These are phyloP conservation scores for Erpornis zantholeuca DNA, from an alignment of 2,113 vertebrate species.

Conservation along the genomic window DNA sequence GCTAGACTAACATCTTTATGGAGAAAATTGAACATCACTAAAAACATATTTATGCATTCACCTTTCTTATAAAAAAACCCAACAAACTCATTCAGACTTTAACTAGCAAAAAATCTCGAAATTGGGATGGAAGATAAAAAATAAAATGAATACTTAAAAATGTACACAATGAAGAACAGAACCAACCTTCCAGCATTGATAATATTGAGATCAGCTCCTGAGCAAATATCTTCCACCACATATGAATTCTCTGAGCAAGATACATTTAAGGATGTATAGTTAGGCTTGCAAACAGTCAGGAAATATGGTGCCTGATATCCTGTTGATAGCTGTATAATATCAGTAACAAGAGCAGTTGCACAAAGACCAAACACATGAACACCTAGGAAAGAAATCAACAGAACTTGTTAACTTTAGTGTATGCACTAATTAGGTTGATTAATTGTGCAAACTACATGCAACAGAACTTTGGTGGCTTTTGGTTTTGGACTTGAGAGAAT, in stretches of 20 bases:
- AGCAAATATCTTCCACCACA: constrained; percentile 94
- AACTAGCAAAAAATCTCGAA: not conserved
- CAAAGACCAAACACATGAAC: constrained; percentile 96
- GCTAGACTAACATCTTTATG: not conserved
- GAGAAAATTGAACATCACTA: not conserved
- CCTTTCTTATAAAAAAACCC: not conserved
- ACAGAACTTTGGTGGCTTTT: not conserved
- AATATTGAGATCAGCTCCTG: constrained; percentile 82
- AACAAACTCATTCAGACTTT: not conserved
- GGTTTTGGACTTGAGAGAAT: not conserved
- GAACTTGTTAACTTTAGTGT: not conserved
- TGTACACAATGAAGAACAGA: not conserved
- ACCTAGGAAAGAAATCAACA: constrained; percentile 71
- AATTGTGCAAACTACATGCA: not conserved
- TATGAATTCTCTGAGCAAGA: constrained; percentile 95
- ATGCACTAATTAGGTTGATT: not conserved
- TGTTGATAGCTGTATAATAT: constrained; percentile 95
- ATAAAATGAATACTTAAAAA: not conserved
- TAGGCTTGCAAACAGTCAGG: constrained; percentile 96
- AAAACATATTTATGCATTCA: not conserved
- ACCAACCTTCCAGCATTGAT: constrained; percentile 94
- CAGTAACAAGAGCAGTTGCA: constrained; percentile 94
- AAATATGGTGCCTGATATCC: constrained; percentile 96
- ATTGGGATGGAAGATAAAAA: not conserved
- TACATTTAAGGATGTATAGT: constrained; percentile 91